Evolutionary conservation across 2,888 invertebrate genomes (phyloP), one percentile per base, ranked within the genome.

Genomic region (Bellardia bayeri): DNA sequence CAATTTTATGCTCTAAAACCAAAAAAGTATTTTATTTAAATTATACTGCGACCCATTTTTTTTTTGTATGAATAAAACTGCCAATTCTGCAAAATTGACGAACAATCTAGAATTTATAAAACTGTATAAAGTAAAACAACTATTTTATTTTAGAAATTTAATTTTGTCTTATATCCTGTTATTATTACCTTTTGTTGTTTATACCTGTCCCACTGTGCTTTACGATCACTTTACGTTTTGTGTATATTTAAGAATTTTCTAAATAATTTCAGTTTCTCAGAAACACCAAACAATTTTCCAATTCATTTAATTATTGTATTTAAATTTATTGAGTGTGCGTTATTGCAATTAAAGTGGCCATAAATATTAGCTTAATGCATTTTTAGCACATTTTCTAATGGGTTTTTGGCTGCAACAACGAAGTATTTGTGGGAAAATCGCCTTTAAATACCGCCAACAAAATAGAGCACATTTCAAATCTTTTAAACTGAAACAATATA

Each of bases 371-470:
- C 13, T 54, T 40, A 72, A 63, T 61, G 58, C 54, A 72, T 51
- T 81, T 42, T 64, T 51, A 80, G n/a, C 63, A 81, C 80, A 72
- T 63, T 51, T 49, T 54, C 40, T 64, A 72, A 72, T 63, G 30
- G 42, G 30, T 6, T 45, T 49, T 81, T 72, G 37, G n/a, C 11
- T 14, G 1, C 7, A 6, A 23, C 23, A 23, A 23, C 23, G 23
- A 23, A 23, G 23, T 23, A 23, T 23, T 23, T 23, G 0, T 23
- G 23, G 23, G 23, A 23, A 23, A 23, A 23, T 23, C 1, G 23
- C 1, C 23, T 23, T 23, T 23, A 23, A 23, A 23, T 23, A 23
- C 23, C 23, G 23, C 23, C 23, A 23, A 23, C 23, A 23, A 23
- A 23, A 23, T 23, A 23, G 1, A 23, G 23, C 23, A 23, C 23